Evolutionary conservation across 1,140 invertebrate species (phyloP).

Genomic region (Coelopa frigida): DNA sequence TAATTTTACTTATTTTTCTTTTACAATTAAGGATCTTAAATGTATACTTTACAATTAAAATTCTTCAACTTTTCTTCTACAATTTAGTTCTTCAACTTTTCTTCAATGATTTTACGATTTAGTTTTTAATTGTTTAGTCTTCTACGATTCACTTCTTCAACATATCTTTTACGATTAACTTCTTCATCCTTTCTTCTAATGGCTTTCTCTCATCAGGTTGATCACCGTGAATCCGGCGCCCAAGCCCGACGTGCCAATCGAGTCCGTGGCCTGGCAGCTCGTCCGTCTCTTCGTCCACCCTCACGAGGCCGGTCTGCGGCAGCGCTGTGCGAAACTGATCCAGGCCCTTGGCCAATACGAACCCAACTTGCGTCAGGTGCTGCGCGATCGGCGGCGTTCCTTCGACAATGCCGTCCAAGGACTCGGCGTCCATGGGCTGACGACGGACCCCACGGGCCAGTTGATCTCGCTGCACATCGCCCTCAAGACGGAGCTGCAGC

Average conservation of each 20-base stretch:
- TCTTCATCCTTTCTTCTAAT: too few species aligned
- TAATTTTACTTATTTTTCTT: too few species aligned
- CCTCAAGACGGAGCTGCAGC: conserved; percentile 73
- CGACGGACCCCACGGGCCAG: conserved; percentile 51
- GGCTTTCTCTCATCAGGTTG: conserved; percentile 42
- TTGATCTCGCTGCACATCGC: conserved; percentile 61
- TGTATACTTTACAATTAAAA: too few species aligned
- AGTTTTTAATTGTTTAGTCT: too few species aligned
- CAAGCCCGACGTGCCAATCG: conserved; percentile 60
- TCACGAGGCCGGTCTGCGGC: conserved; percentile 53
- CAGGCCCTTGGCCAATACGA: conserved; percentile 51
- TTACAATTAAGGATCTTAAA: too few species aligned
- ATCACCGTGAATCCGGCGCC: conserved; percentile 51
- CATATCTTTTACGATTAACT: background rate
- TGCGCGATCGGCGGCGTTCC: conserved; percentile 60
- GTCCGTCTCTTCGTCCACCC: conserved; percentile 70
- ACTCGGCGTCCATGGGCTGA: conserved; percentile 80
- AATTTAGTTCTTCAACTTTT: background rate
- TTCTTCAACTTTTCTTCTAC: background rate
- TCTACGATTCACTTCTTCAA: too few species aligned
- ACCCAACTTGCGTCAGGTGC: conserved; percentile 48
- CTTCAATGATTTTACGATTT: background rate
- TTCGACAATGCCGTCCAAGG: conserved; percentile 79
- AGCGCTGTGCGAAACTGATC: conserved; percentile 50
- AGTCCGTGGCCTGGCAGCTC: conserved; percentile 71